These are phyloP conservation scores for Osmerus mordax DNA, from an alignment of 2,113 vertebrate genomes.

Conservation along the genomic window DNA sequence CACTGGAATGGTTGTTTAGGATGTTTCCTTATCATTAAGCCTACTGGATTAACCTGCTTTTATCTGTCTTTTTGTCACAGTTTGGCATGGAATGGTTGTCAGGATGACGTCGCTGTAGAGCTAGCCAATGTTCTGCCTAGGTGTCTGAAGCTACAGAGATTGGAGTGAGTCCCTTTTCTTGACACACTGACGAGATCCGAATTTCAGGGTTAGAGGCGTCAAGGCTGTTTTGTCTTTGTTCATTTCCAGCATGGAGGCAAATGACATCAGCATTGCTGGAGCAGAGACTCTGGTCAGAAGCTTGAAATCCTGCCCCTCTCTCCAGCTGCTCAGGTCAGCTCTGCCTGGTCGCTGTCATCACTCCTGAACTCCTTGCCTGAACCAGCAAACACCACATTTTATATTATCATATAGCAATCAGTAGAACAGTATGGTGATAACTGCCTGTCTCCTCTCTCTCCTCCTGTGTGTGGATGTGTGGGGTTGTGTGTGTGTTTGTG, in stretches of 20 bases:
- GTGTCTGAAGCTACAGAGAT: conserved; percentile 71
- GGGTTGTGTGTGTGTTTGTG: not conserved
- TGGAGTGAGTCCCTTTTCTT: conserved; percentile 77
- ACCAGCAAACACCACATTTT: too few relatives aligned
- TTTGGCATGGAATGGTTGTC: conserved; percentile 85
- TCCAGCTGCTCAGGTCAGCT: conserved; percentile 79
- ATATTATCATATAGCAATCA: too few relatives aligned
- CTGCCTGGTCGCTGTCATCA: not conserved
- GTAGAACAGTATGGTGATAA: too few relatives aligned
- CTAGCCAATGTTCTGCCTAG: conserved; percentile 70
- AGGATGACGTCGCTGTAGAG: conserved; percentile 70
- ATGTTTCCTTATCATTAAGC: too few relatives aligned
- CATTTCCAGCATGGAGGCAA: conserved; percentile 80
- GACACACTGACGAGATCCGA: not conserved
- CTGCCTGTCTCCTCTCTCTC: too few relatives aligned
- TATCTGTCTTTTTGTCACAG: conserved; percentile 55
- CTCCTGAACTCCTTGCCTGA: too few relatives aligned
- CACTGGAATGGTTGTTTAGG: not conserved
- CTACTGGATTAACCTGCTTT: not conserved
- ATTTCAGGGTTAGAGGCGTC: not conserved
- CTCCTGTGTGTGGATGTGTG: too few relatives aligned
- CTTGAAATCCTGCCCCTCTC: conserved; percentile 62
- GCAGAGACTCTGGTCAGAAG: conserved; percentile 67
- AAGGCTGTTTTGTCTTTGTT: conserved; percentile 4
- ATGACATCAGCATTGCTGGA: conserved; percentile 71